Evolutionary conservation across 2,888 invertebrate species (phyloP), one percentile per base, ranked within the genome.

Genomic region (Perithous albicinctus): DNA sequence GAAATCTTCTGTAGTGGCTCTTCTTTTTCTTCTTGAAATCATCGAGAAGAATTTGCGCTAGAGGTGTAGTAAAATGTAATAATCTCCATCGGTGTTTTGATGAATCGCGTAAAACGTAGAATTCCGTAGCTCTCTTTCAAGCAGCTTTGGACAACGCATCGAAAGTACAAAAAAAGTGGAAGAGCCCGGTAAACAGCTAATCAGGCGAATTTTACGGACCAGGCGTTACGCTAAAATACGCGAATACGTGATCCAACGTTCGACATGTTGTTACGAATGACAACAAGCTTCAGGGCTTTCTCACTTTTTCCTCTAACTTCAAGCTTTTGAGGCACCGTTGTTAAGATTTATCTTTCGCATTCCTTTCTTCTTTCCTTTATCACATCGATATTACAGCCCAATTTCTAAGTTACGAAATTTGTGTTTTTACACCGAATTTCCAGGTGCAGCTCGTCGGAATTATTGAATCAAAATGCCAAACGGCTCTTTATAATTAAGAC

Each of bases 361-460:
- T 32, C 26, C 26, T 32, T 56, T n/a, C 56, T 32, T 32, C 32
- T 0, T 54, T 54, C 4, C n/a, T 56, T 15, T 32, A 15, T 32
- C 32, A 56, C 56, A 56, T 32, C 56, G 56, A 56, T 15, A 32
- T 5, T 32, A 56, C 32, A 32, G 26, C 29, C 32, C 29, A 56
- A 56, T 7, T 56, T 56, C n/a, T n/a, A n/a, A n/a, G n/a, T n/a
- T n/a, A n/a, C n/a, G n/a, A n/a, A n/a, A n/a, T n/a, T n/a, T n/a
- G n/a, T n/a, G n/a, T n/a, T n/a, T n/a, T n/a, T n/a, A n/a, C n/a
- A n/a, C n/a, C n/a, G n/a, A n/a, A n/a, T n/a, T n/a, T n/a, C n/a
- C n/a, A n/a, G n/a, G n/a, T n/a, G n/a, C n/a, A n/a, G n/a, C n/a
- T n/a, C n/a, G n/a, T n/a, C n/a, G n/a, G n/a, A n/a, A n/a, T n/a